These are phyloP conservation scores for Eristalis arbustorum DNA, from an alignment of 2,888 invertebrate species.

Conservation along the genomic window DNA sequence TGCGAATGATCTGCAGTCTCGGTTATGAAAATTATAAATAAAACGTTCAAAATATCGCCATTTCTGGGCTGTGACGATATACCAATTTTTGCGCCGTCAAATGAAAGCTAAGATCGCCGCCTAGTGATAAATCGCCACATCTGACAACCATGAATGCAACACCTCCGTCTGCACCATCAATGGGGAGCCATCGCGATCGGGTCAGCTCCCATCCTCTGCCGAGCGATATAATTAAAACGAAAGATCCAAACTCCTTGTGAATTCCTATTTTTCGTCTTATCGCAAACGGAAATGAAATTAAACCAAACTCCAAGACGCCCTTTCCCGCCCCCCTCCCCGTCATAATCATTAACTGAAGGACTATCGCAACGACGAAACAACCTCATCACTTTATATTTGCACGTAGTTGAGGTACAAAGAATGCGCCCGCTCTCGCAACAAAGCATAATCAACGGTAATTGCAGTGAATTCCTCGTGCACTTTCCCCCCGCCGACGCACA, in stretches of 20 bases:
- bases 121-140: too few species aligned
- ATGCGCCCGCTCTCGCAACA: constrained; percentile 1
- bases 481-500: not conserved
- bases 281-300: not conserved
- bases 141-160: too few species aligned
- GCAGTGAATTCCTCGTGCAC: constrained; percentile 44
- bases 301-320: not conserved
- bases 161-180: not conserved
- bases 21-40: too few species aligned
- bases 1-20: too few species aligned
- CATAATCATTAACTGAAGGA: constrained; percentile 53
- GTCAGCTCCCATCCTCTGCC: not conserved
- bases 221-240: not conserved
- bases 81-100: too few species aligned
- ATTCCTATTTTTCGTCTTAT: not conserved
- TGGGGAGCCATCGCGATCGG: not conserved
- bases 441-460: constrained; percentile 63
- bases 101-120: too few species aligned
- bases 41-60: too few species aligned
- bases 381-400: not conserved
- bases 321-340: not conserved
- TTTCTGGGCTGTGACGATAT: too few species aligned
- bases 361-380: constrained; percentile 5
- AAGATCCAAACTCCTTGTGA: not conserved
- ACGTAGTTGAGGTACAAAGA: constrained; percentile 3